Evolutionary conservation across 2,113 vertebrate species (phyloP), one percentile per base, ranked within the genome.

Genomic region (Girardinichthys multiradiatus): DNA sequence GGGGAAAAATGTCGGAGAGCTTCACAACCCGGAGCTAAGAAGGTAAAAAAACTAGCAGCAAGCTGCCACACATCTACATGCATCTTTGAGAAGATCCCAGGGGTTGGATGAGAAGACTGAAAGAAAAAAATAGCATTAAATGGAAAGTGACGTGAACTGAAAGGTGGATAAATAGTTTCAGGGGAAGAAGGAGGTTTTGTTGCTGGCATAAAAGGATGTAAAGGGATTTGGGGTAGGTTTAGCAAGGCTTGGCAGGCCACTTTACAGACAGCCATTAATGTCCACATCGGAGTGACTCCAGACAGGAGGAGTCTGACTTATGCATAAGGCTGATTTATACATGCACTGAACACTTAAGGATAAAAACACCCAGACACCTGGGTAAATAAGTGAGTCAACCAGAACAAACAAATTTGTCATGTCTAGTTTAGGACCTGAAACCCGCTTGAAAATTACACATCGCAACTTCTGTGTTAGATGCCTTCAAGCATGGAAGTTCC

Each of bases 131-230:
- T 79, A 68, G 82, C 60, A 63, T 74, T 85, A 89, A 90, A 92
- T 92, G 81, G 90, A 91, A 86, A 84, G 89, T 84, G 92, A 92
- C 89, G 79, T 81, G 87, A 84, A 86, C 72, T 89, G 91, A 90
- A 88, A 93, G 81, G 84, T 78, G 70, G 86, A 90, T 86, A 91
- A 91, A 93, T 86, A 86, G 91, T 91, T 92, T 64, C 81, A 82
- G 91, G 93, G 83, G 74, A 87, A 72, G 81, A 90, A 79, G 68
- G 80, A 81, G 80, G 86, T 89, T 54, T 90, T 90, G 84, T 89
- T 83, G 88, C 85, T 81, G 68, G 82, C 84, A 86, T 85, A 86
- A 92, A 88, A 82, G 84, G 80, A 81, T 58, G 71, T 64, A 2
- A 76, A 61, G 81, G 61, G 73, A 68, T 91, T 81, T 83, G 66